phyloP scores from a whole-genome alignment of 2,888 invertebrate genomes.

The Idaea aversata region DNA sequence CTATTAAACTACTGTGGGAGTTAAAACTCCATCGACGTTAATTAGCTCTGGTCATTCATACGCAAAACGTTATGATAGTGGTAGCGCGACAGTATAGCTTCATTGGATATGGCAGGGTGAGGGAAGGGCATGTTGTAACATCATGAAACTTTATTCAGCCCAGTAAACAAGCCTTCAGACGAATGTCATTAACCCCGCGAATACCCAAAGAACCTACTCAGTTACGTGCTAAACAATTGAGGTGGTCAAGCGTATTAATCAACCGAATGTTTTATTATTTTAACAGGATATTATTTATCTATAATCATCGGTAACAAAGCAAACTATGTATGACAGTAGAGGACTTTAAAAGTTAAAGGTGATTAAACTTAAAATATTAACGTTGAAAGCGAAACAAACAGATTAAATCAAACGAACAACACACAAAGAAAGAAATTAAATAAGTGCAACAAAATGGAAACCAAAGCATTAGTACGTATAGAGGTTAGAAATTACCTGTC shows the following conservation, averaged over 20 bases:
- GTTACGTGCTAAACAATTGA: neutral
- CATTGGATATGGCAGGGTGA: neutral
- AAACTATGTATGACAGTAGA: neutral
- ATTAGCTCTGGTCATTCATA: neutral
- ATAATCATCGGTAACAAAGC: neutral
- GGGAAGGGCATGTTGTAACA: neutral
- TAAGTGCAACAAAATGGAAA: conserved; percentile 10
- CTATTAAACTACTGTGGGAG: neutral
- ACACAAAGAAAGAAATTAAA: conserved; percentile 12
- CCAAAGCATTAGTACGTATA: conserved; percentile 37
- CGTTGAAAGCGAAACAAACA: conserved; percentile 28
- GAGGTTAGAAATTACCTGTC: conserved; percentile 67
- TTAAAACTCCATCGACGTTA: conserved; percentile 6
- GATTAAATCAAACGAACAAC: conserved; percentile 26
- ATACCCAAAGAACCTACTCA: neutral
- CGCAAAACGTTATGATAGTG: neutral
- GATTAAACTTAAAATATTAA: conserved; percentile 20
- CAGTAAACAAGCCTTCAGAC: neutral
- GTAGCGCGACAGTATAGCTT: neutral
- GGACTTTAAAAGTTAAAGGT: conserved; percentile 11
- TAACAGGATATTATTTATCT: neutral
- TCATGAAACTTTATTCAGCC: neutral
- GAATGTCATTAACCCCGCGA: neutral
- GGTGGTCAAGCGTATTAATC: no score
- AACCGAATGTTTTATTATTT: neutral